Base-by-base conservation (phyloP, 1,140 invertebrate genomes). In the Rhopalosiphum padi region DNA sequence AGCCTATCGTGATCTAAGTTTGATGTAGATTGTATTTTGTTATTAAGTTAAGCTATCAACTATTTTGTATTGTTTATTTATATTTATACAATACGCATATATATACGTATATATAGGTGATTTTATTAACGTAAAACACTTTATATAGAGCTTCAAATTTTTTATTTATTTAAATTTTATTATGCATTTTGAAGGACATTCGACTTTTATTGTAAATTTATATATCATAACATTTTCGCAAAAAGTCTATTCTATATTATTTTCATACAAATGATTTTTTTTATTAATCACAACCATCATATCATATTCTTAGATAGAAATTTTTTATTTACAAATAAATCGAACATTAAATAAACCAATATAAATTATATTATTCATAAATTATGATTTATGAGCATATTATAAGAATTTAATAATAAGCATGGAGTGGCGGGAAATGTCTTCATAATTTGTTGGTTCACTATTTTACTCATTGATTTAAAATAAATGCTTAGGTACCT, bases 1-100 rank as follows among this genome's bases (percentile, higher is more conserved):
- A 90, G 53, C 35, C 37, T 37, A 60, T 25, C 53, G 89, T 60
- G 89, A 60, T 90, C 53, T 90, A 60, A 41, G 41, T 88, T 88
- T 48, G 15, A n/a, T 48, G 46, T 88, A 89, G 30, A 51, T 35
- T 88, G 30, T 88, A n/a, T 88, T 88, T 90, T 25, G 22, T 90
- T 55, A 37, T 88, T 41, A 55, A 7, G n/a, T 90, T 22, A 25
- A 53, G 35, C 48, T 37, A 37, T n/a, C 43, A 35, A n/a, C 23
- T 60, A 37, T 60, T 60, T 60, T 90, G 35, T 41, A 41, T 60
- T 60, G 23, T 90, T 60, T 60, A 60, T 90, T 60, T 60, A 60
- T 90, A 30, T 37, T 68, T 60, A 35, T 48, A 23, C 9, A 43
- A 85, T 11, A 43, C 41, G 43, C 25, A 85, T 25, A 85, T 43